Percentiles rank a stretch among this genome's conserved stretches.
phyloP scores from a whole-genome alignment of 2,797 vertebrate species.

The Gila robusta region DNA sequence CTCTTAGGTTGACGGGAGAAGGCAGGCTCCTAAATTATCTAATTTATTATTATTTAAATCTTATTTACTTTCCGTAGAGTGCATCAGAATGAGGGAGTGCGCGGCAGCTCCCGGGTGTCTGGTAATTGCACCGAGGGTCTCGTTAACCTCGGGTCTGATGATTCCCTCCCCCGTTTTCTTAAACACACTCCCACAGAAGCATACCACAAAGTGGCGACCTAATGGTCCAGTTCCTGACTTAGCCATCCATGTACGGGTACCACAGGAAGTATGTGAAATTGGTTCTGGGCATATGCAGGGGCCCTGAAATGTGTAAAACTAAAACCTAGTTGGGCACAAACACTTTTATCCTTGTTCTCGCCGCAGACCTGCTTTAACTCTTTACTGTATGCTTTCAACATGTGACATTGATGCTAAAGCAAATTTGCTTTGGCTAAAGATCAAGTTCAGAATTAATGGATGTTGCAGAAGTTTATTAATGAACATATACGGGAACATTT shows the following conservation, averaged over 20 bases:
- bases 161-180: constrained; percentile 8
- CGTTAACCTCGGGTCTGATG: constrained; percentile 10
- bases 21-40: constrained; percentile 74
- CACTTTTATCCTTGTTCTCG: constrained; percentile 45
- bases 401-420: constrained; percentile 47
- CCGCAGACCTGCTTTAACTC: constrained; percentile 24
- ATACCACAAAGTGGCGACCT: constrained; percentile 39
- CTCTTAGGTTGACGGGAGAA: constrained; percentile 56
- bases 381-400: constrained; percentile 45
- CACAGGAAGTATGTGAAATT: constrained; percentile 51
- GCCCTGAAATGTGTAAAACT: constrained; percentile 46
- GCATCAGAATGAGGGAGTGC: constrained; percentile 76
- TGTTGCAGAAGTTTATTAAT: constrained; percentile 57
- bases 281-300: constrained; percentile 48
- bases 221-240: constrained; percentile 38
- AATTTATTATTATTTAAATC: constrained; percentile 80
- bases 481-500: constrained; percentile 52
- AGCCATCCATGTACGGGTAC: constrained; percentile 36
- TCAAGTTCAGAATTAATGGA: constrained; percentile 52
- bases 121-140: constrained; percentile 54
- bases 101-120: constrained; percentile 66
- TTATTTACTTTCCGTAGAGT: constrained; percentile 82
- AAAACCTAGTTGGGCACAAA: constrained; percentile 45
- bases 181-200: constrained; percentile 34
- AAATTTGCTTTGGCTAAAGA: constrained; percentile 51